These are phyloP conservation scores for Hyppa rectilinea DNA, from an alignment of 2,888 invertebrate genomes.

Conservation along the genomic window DNA sequence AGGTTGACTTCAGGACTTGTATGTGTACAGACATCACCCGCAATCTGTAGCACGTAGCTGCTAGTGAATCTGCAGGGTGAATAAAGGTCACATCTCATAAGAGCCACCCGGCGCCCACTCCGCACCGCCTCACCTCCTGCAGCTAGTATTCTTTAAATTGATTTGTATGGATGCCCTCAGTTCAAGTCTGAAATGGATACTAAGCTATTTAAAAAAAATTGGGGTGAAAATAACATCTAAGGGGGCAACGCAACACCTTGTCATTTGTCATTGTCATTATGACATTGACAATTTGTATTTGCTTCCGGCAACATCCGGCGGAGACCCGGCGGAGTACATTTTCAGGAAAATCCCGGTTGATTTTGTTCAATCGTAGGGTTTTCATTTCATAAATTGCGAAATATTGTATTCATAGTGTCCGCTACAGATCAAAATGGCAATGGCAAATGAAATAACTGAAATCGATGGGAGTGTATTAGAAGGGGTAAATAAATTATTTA, in stretches of 20 bases:
- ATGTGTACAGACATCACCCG: too few species aligned
- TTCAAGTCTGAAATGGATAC: too few species aligned
- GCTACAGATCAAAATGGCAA: slow-evolving; percentile 71
- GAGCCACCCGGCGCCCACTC: too few species aligned
- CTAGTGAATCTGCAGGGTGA: too few species aligned
- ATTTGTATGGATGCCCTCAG: too few species aligned
- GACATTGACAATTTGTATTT: slow-evolving; percentile 41
- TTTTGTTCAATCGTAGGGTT: neutral
- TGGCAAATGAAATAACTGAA: slow-evolving; percentile 84
- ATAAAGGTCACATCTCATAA: too few species aligned
- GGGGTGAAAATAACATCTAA: neutral
- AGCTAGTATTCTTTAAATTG: too few species aligned
- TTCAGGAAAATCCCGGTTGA: neutral
- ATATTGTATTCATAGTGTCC: slow-evolving; percentile 10
- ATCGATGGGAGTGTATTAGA: slow-evolving; percentile 95
- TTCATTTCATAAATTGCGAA: slow-evolving; percentile 13
- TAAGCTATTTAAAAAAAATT: too few species aligned
- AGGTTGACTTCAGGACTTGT: neutral
- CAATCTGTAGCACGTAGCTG: too few species aligned
- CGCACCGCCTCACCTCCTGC: too few species aligned
- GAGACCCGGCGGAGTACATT: neutral
- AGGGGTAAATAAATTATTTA: slow-evolving; percentile 91
- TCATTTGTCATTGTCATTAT: slow-evolving; percentile 15
- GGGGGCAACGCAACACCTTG: neutral
- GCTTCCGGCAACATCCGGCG: slow-evolving; percentile 15